Evolutionary conservation across 1,140 invertebrate genomes (phyloP).

Genomic region (Magallana angulata): DNA sequence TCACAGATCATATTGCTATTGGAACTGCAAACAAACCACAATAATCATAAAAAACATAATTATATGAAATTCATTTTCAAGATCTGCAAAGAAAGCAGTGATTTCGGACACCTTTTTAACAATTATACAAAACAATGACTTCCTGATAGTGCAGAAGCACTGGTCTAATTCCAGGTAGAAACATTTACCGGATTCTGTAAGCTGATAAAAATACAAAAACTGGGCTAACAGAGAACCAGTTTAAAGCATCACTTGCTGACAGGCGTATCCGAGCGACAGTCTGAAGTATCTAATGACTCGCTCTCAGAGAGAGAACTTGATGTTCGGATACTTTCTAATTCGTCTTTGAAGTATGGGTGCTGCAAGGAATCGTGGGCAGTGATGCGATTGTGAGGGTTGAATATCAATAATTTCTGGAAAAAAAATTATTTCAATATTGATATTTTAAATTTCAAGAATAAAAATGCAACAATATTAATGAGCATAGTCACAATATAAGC

Average conservation of each 20-base stretch:
- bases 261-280: constrained; percentile 71
- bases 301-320: constrained; percentile 72
- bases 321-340: constrained; percentile 70
- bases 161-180: too few species aligned
- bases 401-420: constrained; percentile 85
- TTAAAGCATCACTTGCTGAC: constrained; percentile 67
- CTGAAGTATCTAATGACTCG: constrained; percentile 64
- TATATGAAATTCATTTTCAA: background rate
- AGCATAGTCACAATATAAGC: too few species aligned
- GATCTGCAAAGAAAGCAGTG: background rate
- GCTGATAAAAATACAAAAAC: background rate
- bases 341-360: constrained; percentile 95
- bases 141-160: too few species aligned
- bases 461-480: too few species aligned
- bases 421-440: constrained; percentile 7
- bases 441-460: too few species aligned
- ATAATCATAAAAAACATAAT: background rate
- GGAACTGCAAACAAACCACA: constrained; percentile 5
- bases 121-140: too few species aligned
- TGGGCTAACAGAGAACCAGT: background rate
- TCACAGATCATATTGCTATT: constrained; percentile 24
- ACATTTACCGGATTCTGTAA: background rate
- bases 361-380: constrained; percentile 96
- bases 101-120: background rate
- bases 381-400: constrained; percentile 94